Percentiles rank a stretch among this genome's conserved stretches.
Conservation (phyloP, 2,113 vertebrate genomes). For the Pedionomus torquatus region DNA sequence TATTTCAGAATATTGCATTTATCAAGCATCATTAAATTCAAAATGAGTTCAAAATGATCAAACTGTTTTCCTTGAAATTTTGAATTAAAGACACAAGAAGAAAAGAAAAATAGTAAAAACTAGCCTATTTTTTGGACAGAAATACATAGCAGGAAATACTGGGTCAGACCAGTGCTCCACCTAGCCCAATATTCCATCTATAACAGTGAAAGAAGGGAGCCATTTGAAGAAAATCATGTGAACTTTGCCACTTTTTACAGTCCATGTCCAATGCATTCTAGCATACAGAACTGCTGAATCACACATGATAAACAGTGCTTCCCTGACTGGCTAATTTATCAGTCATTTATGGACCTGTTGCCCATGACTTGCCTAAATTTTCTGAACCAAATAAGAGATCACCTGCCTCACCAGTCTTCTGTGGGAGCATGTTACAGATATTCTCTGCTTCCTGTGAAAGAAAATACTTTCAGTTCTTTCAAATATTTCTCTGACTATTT, state of each 20-base stretch:
- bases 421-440: not conserved
- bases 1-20: not conserved
- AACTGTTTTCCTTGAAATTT: not conserved
- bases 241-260: not conserved
- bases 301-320: not conserved
- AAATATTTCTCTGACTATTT: not conserved
- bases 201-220: rapidly evolving
- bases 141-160: not conserved
- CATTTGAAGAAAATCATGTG: not conserved
- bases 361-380: not conserved
- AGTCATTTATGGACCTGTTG: not conserved
- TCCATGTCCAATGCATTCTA: not conserved
- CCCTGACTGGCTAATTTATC: not conserved
- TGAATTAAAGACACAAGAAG: not conserved
- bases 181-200: not conserved
- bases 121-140: not conserved
- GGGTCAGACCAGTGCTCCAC: not conserved
- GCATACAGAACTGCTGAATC: not conserved
- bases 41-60: not conserved
- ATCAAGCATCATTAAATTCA: not conserved
- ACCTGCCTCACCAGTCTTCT: not conserved
- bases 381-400: not conserved
- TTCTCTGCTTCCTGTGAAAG: not conserved
- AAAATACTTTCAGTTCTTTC: not conserved
- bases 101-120: not conserved